Conservation (phyloP, 2,113 vertebrate genomes). For the Gopherus flavomarginatus region DNA sequence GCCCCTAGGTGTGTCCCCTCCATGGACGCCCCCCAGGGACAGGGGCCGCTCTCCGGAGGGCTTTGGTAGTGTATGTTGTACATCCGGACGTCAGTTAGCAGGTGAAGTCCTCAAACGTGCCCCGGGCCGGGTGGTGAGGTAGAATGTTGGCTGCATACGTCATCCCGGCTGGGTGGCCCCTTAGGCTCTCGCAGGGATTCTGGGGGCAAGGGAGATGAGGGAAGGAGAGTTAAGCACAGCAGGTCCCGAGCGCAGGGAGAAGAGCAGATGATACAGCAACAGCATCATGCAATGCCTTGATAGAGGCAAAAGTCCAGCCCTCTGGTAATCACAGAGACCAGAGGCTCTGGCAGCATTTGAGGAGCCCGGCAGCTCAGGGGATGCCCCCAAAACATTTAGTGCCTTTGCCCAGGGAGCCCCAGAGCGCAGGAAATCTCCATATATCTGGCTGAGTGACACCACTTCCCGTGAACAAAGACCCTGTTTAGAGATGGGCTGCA, state of each 20-base stretch:
- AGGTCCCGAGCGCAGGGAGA: not conserved
- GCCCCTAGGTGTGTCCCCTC: constrained; percentile 54
- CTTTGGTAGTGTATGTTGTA: constrained; percentile 76
- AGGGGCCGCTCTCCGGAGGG: constrained; percentile 67
- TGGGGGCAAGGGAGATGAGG: constrained; percentile 51
- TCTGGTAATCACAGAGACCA: not conserved
- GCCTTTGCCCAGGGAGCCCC: not conserved
- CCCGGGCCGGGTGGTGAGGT: constrained; percentile 97
- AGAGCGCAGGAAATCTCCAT: not conserved
- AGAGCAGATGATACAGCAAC: not conserved
- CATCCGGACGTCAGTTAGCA: constrained; percentile 86
- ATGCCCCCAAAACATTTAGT: not conserved
- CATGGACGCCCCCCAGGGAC: constrained; percentile 27
- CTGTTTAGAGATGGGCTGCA: not conserved
- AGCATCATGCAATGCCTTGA: not conserved
- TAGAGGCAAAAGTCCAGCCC: not conserved
- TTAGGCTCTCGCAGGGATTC: constrained; percentile 95
- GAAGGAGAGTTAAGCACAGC: not conserved
- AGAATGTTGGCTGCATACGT: constrained; percentile 98
- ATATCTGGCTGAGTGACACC: not conserved
- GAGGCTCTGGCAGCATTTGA: not conserved
- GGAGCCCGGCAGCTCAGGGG: not conserved
- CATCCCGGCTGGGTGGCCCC: constrained; percentile 90
- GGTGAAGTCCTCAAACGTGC: constrained; percentile 99
- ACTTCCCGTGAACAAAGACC: not conserved